Evolutionary conservation across 2,797 vertebrate species (phyloP).

Genomic region (Clarias fuscus): DNA sequence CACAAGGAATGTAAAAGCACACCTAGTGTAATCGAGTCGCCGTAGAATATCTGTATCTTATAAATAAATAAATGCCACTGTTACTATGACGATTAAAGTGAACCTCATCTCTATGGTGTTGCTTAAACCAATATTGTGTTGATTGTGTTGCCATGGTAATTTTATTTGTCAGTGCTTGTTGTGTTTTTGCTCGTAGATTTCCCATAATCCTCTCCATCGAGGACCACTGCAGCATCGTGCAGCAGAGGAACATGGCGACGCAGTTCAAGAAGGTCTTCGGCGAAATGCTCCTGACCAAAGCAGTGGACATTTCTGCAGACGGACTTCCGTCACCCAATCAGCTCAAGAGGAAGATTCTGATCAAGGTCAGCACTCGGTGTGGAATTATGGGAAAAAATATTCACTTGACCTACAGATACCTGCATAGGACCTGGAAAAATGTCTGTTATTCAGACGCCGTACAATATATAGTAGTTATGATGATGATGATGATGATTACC

Average conservation of each 20-base stretch:
- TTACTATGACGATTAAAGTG: no score
- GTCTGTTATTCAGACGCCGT: not conserved
- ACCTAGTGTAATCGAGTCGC: not conserved
- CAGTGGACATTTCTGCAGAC: constrained; percentile 91
- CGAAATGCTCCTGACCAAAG: constrained; percentile 94
- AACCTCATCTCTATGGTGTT: not conserved
- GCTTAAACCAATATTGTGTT: not conserved
- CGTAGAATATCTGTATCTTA: not conserved
- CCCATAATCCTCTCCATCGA: constrained; percentile 96
- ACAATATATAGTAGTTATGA: not conserved
- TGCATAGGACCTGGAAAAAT: not conserved
- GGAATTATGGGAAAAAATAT: not conserved
- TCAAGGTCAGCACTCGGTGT: constrained; percentile 80
- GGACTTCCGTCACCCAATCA: constrained; percentile 96
- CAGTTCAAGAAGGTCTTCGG: constrained; percentile 93
- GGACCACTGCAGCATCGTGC: constrained; percentile 98
- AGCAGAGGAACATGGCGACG: constrained; percentile 97
- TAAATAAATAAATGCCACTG: no score
- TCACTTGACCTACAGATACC: not conserved
- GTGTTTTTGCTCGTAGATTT: constrained; percentile 71
- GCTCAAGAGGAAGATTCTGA: constrained; percentile 96
- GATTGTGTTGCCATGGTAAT: not conserved
- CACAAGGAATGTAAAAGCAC: not conserved
- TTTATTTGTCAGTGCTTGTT: not conserved
- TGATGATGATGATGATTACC: not conserved